Percentiles rank a stretch among this genome's conserved stretches.
Evolutionary conservation across 2,113 vertebrate genomes (phyloP).

Genomic region (Girardinichthys multiradiatus): DNA sequence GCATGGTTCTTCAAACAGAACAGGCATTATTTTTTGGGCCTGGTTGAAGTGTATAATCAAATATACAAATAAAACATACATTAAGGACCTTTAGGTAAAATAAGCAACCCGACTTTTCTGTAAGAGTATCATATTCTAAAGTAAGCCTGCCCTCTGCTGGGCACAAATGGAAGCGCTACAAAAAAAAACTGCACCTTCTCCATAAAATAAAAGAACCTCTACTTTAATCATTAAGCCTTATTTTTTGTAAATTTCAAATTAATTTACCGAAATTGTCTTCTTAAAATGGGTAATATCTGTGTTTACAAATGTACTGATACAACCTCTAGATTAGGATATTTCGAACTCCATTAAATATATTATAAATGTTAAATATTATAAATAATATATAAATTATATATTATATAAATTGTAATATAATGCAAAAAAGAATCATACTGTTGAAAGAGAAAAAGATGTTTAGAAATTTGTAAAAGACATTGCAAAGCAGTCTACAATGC

Average conservation of each 20-base stretch:
- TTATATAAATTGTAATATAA: neutral
- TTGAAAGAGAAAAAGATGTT: neutral
- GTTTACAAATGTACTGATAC: neutral
- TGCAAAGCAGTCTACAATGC: too few relatives aligned
- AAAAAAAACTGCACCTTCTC: too few relatives aligned
- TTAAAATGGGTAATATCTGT: neutral
- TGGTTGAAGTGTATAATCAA: neutral
- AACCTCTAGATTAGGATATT: neutral
- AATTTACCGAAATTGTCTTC: neutral
- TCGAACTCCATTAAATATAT: too few relatives aligned
- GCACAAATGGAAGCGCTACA: neutral
- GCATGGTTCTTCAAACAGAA: neutral
- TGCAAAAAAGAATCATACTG: neutral
- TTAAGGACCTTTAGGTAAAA: neutral
- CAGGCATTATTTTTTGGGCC: neutral
- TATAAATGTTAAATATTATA: too few relatives aligned
- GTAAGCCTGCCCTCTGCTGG: slow-evolving; percentile 59
- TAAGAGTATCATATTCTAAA: neutral
- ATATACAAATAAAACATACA: neutral
- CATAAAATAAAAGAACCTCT: too few relatives aligned
- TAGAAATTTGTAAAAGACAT: too few relatives aligned
- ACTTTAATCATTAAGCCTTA: neutral
- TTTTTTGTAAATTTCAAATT: too few relatives aligned
- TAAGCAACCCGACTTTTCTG: accelerated
- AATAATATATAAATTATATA: too few relatives aligned